Evolutionary conservation across 2,797 vertebrate genomes (phyloP), one percentile per base, ranked within the genome.

Genomic region (Ctenopoma kingsleyae): DNA sequence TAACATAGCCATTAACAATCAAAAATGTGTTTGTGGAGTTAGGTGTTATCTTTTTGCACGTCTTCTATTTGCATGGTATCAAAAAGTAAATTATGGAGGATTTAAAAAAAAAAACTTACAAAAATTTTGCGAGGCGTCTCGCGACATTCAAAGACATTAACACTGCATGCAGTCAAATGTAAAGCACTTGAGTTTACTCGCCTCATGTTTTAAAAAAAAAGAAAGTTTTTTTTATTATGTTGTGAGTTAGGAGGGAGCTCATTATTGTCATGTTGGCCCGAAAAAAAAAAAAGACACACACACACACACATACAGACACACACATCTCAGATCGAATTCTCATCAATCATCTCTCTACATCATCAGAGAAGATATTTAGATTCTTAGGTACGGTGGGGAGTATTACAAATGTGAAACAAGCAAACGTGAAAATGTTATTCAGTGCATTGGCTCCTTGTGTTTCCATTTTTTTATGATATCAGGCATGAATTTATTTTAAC

Each of bases 41-140:
- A 92, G 94, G 92, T 95, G 94, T 95, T 95, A 94, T 94, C 91
- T 95, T 95, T 95, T 94, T 94, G 93, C 94, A 94, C 93, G 93
- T 94, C 94, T 95, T 93, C 94, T 95, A 94, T 94, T 38, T 95
- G 94, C 94, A 95, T 95, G 94, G 93, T 94, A 94, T 95, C 94
- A 92, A 94, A 93, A 94, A 94, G 90, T 93, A 92, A 95, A 94
- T 91, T 93, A 94, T 92, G 84, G 85, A 86, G 89, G 84, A 90
- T 89, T 38, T 3, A 38, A 38, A 92, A 90, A 87, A 78, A 61
- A 55, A 41, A 41, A 41, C 12, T 41, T 56, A 83, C 73, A 85
- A 89, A 92, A 86, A 90, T 32, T 76, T 80, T 73, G 91, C 89
- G 93, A 92, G 84, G 71, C 71, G 86, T 90, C 92, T 93, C 81